Evolutionary conservation across 1,140 invertebrate genomes (phyloP).

Genomic region (Diorhabda elongata): DNA sequence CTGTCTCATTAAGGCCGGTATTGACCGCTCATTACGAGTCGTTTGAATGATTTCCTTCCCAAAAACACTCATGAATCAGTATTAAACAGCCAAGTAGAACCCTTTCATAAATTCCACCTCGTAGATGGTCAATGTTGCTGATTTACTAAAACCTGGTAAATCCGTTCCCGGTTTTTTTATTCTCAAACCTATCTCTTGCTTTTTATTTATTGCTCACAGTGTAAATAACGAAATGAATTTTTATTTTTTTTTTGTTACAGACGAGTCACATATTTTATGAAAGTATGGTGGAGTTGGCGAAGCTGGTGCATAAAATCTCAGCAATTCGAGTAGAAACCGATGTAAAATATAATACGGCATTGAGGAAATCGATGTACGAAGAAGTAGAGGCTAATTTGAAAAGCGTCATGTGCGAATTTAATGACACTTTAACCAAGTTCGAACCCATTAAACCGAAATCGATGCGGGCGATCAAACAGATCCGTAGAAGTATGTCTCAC

Average conservation of each 20-base stretch:
- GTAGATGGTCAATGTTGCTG: too few relatives aligned
- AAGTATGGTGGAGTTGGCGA: conserved; percentile 20
- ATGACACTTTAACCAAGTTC: conserved; percentile 17
- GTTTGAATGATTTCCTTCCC: too few relatives aligned
- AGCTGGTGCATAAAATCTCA: conserved; percentile 19
- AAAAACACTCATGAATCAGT: too few relatives aligned
- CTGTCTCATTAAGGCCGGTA: too few relatives aligned
- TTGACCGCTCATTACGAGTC: too few relatives aligned
- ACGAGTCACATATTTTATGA: conserved; percentile 21
- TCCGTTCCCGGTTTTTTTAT: too few relatives aligned
- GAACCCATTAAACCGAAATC: conserved; percentile 5
- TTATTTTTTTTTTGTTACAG: conserved; percentile 23
- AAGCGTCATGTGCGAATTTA: conserved; percentile 29
- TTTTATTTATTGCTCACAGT: too few relatives aligned
- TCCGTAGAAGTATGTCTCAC: background rate
- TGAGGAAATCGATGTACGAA: conserved; percentile 20
- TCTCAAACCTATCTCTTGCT: too few relatives aligned
- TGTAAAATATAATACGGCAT: conserved; percentile 12
- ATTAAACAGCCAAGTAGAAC: too few relatives aligned
- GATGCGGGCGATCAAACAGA: background rate
- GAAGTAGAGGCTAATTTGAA: conserved; percentile 20
- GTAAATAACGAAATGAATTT: too few relatives aligned
- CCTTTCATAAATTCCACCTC: too few relatives aligned
- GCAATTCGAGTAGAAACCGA: conserved; percentile 15
- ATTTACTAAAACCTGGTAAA: too few relatives aligned